A percentile compares a stretch with the other conserved stretches of the same genome.
Conservation (phyloP, 1,140 invertebrate species). For the Lepidurus arcticus region DNA sequence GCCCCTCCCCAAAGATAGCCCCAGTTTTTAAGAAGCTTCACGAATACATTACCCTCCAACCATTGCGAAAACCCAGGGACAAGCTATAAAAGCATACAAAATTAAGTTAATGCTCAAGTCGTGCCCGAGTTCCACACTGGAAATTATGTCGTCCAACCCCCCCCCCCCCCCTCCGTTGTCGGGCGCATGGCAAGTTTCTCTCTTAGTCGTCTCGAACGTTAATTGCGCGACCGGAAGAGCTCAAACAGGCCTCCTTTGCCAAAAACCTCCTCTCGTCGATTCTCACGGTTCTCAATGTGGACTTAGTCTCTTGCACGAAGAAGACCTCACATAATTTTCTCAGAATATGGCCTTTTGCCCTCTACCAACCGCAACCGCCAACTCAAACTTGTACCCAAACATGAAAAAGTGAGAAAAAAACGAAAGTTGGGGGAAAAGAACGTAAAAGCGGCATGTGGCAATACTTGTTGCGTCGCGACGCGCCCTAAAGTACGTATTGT, state of each 20-base stretch:
- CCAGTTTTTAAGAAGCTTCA: not conserved
- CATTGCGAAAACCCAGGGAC: not conserved
- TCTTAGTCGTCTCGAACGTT: not conserved
- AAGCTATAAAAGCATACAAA: conserved; percentile 3
- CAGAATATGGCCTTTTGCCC: too few relatives aligned
- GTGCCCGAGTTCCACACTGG: not conserved
- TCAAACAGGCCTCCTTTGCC: not conserved
- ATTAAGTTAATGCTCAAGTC: conserved; percentile 16
- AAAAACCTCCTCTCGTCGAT: too few relatives aligned
- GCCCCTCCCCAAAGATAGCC: not conserved
- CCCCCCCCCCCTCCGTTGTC: not conserved
- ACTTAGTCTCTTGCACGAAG: too few relatives aligned
- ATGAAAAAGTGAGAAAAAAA: not conserved
- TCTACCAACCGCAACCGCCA: too few relatives aligned
- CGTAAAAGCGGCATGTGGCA: not conserved
- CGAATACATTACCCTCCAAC: not conserved
- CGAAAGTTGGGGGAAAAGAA: not conserved
- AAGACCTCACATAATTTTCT: too few relatives aligned
- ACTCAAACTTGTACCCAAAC: too few relatives aligned
- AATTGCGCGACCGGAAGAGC: not conserved
- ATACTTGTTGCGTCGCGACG: not conserved
- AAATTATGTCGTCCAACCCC: conserved; percentile 14
- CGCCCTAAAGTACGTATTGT: not conserved
- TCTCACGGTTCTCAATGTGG: too few relatives aligned
- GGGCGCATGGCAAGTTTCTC: not conserved